phyloP scores from a whole-genome alignment of 2,113 vertebrate species.

The Phalacrocorax aristotelis region DNA sequence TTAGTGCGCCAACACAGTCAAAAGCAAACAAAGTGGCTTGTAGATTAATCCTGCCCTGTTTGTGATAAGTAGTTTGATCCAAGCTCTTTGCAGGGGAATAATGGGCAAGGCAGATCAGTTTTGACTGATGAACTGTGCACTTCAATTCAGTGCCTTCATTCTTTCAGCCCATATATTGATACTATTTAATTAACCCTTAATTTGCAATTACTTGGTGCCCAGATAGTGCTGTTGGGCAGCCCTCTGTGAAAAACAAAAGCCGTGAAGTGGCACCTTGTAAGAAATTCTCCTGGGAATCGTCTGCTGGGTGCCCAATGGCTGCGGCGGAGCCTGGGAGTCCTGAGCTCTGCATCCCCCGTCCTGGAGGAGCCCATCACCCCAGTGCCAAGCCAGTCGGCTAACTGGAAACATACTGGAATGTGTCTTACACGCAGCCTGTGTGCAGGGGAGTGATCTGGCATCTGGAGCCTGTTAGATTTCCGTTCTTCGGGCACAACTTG shows the following conservation, averaged over 20 bases:
- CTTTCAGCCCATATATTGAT: background rate
- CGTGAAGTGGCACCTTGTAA: accelerated
- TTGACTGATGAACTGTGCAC: background rate
- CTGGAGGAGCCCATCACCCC: background rate
- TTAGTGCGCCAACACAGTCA: constrained; percentile 1
- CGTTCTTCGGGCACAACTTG: accelerated
- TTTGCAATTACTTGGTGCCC: background rate
- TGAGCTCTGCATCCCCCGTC: background rate
- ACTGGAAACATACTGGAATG: background rate
- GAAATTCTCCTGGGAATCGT: background rate
- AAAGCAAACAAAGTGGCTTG: constrained; percentile 59
- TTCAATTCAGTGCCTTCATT: background rate
- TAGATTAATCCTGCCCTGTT: constrained; percentile 43
- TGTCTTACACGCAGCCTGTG: background rate
- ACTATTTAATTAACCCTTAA: constrained; percentile 24
- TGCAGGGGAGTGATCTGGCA: accelerated
- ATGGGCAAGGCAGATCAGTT: constrained; percentile 5
- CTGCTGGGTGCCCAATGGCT: background rate
- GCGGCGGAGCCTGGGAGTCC: background rate
- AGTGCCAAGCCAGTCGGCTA: accelerated
- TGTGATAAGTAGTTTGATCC: constrained; percentile 50
- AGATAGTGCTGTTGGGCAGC: background rate
- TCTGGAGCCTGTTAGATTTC: background rate
- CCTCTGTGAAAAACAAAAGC: background rate
- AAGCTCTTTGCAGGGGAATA: constrained; percentile 19